A percentile compares a stretch with the other conserved stretches of the same genome.
These are phyloP conservation scores for Alouatta palliata DNA, from an alignment of 2,113 vertebrate species.

Conservation along the genomic window DNA sequence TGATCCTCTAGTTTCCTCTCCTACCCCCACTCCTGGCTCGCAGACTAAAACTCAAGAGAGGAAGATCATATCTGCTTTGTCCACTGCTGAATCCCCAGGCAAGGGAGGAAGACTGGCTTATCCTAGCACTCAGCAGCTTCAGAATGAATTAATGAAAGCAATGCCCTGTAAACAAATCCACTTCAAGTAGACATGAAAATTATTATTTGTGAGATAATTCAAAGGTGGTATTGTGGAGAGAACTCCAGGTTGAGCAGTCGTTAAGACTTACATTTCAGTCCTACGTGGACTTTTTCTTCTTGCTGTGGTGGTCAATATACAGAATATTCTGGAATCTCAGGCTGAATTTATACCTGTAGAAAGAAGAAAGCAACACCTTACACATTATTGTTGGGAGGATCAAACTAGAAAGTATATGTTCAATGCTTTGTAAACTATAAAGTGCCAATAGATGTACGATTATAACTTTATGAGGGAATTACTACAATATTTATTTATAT, in stretches of 20 bases:
- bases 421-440: neutral
- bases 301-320: neutral
- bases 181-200: neutral
- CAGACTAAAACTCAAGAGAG: neutral
- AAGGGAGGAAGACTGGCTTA: too few relatives aligned
- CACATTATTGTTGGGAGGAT: neutral
- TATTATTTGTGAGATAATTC: neutral
- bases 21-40: rapidly evolving
- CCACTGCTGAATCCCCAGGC: neutral
- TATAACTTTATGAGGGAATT: constrained; percentile 4
- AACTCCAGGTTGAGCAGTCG: neutral
- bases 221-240: neutral
- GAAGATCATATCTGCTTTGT: neutral
- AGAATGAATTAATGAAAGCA: neutral
- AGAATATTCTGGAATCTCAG: neutral
- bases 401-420: neutral
- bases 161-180: neutral
- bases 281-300: neutral
- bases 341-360: neutral
- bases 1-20: neutral
- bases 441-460: neutral
- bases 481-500: constrained; percentile 48
- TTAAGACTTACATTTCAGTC: neutral
- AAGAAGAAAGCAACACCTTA: neutral
- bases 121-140: neutral